Percentiles rank a stretch among this genome's conserved stretches.
Evolutionary conservation across 2,888 invertebrate species (phyloP).

Genomic region (Ennomos fuscantarius): DNA sequence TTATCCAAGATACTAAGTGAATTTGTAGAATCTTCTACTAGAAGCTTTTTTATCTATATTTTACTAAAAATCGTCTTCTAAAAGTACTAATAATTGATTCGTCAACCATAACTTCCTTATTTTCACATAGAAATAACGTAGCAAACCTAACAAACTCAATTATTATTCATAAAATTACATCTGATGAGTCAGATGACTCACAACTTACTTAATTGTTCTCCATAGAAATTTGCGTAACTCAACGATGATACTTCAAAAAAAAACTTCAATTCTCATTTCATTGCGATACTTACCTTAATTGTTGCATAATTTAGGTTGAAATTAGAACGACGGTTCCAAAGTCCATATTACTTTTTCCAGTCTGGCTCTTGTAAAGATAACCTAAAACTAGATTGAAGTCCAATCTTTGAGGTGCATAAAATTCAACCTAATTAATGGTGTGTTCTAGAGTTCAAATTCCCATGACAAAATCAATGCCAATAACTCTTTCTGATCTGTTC

Average conservation of each 20-base stretch:
- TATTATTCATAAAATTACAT: conserved; percentile 15
- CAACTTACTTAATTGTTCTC: conserved; percentile 59
- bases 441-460: conserved; percentile 25
- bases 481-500: conserved; percentile 57
- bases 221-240: conserved; percentile 62
- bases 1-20: too few species aligned
- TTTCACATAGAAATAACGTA: not conserved
- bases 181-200: conserved; percentile 45
- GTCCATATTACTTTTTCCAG: conserved; percentile 5
- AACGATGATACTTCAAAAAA: conserved; percentile 54
- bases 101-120: too few species aligned
- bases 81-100: too few species aligned
- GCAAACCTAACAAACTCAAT: not conserved
- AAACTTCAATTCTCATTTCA: conserved; percentile 17
- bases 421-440: not conserved
- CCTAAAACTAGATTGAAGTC: conserved; percentile 5
- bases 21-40: too few species aligned
- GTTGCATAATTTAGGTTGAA: not conserved
- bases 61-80: not conserved
- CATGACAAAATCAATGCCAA: conserved; percentile 25
- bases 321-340: not conserved
- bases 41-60: too few species aligned
- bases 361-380: conserved; percentile 11
- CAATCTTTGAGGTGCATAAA: conserved; percentile 14
- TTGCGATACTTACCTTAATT: conserved; percentile 29